Evolutionary conservation across 2,888 invertebrate species (phyloP).

Genomic region (Spisula subtruncata): DNA sequence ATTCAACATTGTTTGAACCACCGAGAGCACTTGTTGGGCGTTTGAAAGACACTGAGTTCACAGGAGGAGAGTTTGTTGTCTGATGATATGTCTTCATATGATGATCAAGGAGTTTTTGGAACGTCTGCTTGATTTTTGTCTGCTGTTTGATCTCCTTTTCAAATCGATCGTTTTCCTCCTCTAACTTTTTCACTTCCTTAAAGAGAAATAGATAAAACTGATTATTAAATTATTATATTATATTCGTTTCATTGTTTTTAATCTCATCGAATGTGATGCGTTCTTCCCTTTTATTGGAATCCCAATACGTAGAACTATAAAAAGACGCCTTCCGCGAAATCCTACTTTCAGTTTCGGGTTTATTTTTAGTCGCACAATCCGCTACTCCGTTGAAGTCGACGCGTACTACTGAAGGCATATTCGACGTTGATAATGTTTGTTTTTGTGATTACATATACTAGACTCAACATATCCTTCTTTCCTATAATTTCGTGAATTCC

Average conservation of each 20-base stretch:
- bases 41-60: background rate
- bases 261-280: background rate
- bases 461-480: too few species aligned
- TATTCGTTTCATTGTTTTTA: background rate
- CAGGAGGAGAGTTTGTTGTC: background rate
- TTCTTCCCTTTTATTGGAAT: background rate
- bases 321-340: background rate
- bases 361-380: background rate
- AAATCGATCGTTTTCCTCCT: background rate
- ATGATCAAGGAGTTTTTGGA: background rate
- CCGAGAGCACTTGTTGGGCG: background rate
- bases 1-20: background rate
- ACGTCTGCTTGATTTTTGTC: background rate
- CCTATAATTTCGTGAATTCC: too few species aligned
- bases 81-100: background rate
- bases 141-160: background rate
- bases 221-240: background rate
- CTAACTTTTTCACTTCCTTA: background rate
- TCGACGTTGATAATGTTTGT: too few species aligned
- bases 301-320: background rate
- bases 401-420: too few species aligned
- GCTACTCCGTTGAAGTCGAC: too few species aligned
- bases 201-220: conserved; percentile 7
- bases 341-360: conserved; percentile 20
- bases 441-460: too few species aligned